A percentile compares a stretch with the other conserved stretches of the same genome.
phyloP scores from a whole-genome alignment of 2,888 invertebrate species.

The Macaria notata region DNA sequence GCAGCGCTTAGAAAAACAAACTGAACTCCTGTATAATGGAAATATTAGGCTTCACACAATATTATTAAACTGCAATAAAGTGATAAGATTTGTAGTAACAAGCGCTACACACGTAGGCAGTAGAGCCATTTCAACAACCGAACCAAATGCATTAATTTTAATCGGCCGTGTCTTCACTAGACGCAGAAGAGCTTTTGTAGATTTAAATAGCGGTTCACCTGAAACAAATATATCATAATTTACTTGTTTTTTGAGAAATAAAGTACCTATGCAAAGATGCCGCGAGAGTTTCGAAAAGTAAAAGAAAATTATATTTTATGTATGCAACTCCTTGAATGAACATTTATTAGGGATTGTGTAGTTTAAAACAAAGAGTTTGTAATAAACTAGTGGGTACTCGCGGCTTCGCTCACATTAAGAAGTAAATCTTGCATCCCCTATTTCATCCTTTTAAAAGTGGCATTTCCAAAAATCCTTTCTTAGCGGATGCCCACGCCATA shows the following conservation, averaged over 20 bases:
- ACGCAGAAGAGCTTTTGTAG: background rate
- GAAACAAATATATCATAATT: background rate
- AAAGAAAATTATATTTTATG: background rate
- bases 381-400: no score
- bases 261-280: background rate
- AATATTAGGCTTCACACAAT: background rate
- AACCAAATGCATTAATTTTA: background rate
- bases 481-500: no score
- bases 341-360: background rate
- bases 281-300: background rate
- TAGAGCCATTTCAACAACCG: background rate
- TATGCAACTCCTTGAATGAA: background rate
- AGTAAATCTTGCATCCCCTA: no score
- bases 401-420: no score
- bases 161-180: background rate
- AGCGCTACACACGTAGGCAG: background rate
- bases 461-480: no score
- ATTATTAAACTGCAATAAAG: background rate
- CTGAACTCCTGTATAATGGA: no score
- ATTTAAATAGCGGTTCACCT: background rate
- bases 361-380: background rate
- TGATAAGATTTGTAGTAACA: background rate
- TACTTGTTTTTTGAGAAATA: background rate
- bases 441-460: no score
- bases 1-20: no score